Conservation (phyloP, 2,113 vertebrate species). For the Xyrauchen texanus region DNA sequence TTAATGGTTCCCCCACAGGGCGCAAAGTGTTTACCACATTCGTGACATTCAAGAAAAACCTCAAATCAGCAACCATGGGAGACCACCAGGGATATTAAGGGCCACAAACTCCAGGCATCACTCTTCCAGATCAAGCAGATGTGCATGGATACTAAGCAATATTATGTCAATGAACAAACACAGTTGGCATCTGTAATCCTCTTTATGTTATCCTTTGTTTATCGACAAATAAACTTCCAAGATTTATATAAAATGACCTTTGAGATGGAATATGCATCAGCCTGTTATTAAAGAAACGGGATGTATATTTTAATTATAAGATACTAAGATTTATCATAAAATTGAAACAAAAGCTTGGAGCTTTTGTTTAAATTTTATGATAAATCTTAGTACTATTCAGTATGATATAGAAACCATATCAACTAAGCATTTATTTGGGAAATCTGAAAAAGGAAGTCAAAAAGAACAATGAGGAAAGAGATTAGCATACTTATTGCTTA, state of each 20-base stretch:
- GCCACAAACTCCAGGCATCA: conserved; percentile 2
- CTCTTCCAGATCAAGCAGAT: conserved; percentile 11
- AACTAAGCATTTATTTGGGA: background rate
- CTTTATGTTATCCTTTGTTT: background rate
- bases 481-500: background rate
- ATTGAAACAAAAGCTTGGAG: background rate
- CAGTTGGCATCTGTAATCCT: conserved; percentile 17
- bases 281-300: background rate
- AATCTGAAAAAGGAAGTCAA: background rate
- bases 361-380: no score
- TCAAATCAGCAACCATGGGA: background rate
- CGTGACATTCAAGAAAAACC: conserved; percentile 25
- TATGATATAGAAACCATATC: background rate
- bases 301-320: background rate
- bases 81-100: conserved; percentile 22
- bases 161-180: background rate
- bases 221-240: background rate
- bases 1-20: conserved; percentile 53
- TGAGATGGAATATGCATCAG: background rate
- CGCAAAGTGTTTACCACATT: conserved; percentile 34
- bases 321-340: background rate
- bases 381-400: no score
- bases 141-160: background rate
- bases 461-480: background rate
- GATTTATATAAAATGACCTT: background rate